These are phyloP conservation scores for Macrocentrus cingulum DNA, from an alignment of 1,140 invertebrate genomes.

Conservation along the genomic window DNA sequence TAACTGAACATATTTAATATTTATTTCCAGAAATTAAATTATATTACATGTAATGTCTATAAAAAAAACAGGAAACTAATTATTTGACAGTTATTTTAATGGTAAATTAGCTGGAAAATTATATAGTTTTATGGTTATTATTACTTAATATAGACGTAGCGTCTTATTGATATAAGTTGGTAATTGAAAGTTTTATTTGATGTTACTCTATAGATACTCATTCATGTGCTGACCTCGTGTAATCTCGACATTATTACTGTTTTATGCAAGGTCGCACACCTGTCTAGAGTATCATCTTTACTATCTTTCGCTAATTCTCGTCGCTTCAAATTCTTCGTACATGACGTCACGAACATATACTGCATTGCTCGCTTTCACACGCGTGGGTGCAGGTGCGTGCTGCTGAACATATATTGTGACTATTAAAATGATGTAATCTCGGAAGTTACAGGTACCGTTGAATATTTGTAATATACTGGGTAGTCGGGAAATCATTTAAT, in stretches of 20 bases:
- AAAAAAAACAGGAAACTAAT: background rate
- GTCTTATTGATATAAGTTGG: background rate
- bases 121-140: background rate
- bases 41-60: background rate
- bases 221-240: constrained; percentile 2
- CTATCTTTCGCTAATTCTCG: constrained; percentile 9
- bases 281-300: constrained; percentile 13
- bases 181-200: background rate
- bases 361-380: constrained; percentile 1
- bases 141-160: background rate
- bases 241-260: background rate
- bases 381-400: constrained; percentile 24
- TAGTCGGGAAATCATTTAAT: too few species aligned
- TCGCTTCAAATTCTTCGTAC: constrained; percentile 15
- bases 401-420: background rate
- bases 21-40: constrained; percentile 5
- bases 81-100: constrained; percentile 1
- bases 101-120: background rate
- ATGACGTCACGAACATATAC: constrained; percentile 19
- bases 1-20: constrained; percentile 17
- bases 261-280: constrained; percentile 18
- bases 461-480: too few species aligned
- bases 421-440: too few species aligned
- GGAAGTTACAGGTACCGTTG: too few species aligned
- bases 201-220: background rate